phyloP scores from a whole-genome alignment of 2,113 vertebrate species.

The Megaceryle maxima region DNA sequence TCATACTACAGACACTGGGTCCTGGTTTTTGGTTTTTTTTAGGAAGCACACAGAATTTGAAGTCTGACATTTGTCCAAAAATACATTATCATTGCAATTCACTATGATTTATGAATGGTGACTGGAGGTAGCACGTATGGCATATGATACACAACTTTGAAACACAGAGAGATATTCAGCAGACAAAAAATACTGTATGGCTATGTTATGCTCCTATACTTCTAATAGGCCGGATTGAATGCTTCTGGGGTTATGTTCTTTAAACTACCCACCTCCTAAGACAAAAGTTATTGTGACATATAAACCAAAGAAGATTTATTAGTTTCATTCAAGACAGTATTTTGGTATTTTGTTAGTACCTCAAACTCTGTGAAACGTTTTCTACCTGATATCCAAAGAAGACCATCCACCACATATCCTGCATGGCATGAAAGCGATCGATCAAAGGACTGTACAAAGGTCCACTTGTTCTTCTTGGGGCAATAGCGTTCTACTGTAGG shows the following conservation, averaged over 20 bases:
- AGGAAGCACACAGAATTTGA: background rate
- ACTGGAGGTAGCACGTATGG: background rate
- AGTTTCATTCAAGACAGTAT: background rate
- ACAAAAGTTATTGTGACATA: background rate
- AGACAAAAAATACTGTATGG: background rate
- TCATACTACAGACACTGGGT: background rate
- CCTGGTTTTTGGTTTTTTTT: background rate
- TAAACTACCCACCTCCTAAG: background rate
- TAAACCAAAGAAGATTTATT: background rate
- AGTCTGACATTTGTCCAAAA: background rate
- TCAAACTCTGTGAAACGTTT: slow-evolving; percentile 38
- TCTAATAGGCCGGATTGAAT: background rate
- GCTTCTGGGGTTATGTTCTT: background rate
- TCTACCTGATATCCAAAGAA: slow-evolving; percentile 98
- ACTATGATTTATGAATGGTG: background rate
- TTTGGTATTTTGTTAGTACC: slow-evolving; percentile 30
- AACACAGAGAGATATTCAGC: background rate
- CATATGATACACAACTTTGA: background rate
- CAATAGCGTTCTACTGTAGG: slow-evolving; percentile 95
- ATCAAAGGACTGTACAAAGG: slow-evolving; percentile 93
- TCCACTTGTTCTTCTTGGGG: slow-evolving; percentile 97
- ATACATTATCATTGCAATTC: background rate
- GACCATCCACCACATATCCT: slow-evolving; percentile 91
- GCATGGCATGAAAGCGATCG: slow-evolving; percentile 96
- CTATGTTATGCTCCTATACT: background rate